Base-by-base conservation (phyloP, 2,888 invertebrate genomes). In the Leptura quadrifasciata region DNA sequence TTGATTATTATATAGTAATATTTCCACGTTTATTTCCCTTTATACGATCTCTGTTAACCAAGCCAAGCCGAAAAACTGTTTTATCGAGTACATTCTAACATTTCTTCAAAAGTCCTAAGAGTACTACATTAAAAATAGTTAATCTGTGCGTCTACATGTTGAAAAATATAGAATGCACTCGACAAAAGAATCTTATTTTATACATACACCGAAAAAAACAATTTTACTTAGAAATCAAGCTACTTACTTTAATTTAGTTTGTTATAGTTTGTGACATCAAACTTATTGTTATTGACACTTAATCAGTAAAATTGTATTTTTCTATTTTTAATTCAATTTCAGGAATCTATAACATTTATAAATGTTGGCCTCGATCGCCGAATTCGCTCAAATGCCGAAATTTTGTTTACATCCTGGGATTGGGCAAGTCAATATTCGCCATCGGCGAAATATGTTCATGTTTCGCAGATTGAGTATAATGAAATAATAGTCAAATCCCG, bases 101-200 rank as follows among this genome's bases (percentile, higher is more conserved):
- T 27, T 52, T 61, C 24, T 52, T 35, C 39, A 21, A 60, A 31
- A 57, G 57, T 65, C 52, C 20, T 35, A 67, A 58, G 17, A 67
- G 15, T 52, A 54, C 65, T 61, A 35, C 31, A 21, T 67, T 27
- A 63, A 74, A 74, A 74, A 68, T 67, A 67, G 60, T 74, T 74
- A 55, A 67, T 74, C 74, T 74, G 74, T 74, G 74, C 74, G 74
- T 60, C 74, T 74, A 74, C 74, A 39, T n/a, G 5, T 35, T 39
- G 60, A 63, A 63, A 63, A 55, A 39, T 24, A 31, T 67, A 68
- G 47, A 74, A 68, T 68, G 65, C 58, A 55, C 74, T 35, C 31
- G 74, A 39, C 17, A 21, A 71, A 58, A 61, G 39, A 52, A 12
- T 24, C 52, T 71, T 71, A 61, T 61, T 39, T 71, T 71, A 71